phyloP scores from a whole-genome alignment of 2,888 invertebrate species.

The Drosophila picticornis region DNA sequence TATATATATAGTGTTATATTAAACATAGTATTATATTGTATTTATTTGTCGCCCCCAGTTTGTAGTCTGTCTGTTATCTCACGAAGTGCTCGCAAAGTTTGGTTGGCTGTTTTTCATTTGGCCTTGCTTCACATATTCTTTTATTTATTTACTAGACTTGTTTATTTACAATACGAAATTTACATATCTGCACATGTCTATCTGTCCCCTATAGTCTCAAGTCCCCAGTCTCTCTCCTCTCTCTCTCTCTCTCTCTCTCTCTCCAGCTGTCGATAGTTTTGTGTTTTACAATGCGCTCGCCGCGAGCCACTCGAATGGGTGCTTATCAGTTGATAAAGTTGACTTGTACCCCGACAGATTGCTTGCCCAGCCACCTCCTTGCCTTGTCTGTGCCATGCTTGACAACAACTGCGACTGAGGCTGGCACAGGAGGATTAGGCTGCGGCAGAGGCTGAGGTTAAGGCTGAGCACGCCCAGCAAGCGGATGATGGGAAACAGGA shows the following conservation, averaged over 20 bases:
- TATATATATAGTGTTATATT: background rate
- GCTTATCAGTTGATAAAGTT: constrained; percentile 46
- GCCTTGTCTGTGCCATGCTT: constrained; percentile 31
- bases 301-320: constrained; percentile 33
- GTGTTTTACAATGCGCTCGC: constrained; percentile 56
- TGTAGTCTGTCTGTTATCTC: background rate
- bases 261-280: constrained; percentile 62
- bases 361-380: background rate
- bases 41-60: background rate
- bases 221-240: constrained; percentile 29
- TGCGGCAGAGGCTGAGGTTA: background rate
- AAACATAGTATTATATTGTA: background rate
- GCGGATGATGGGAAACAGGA: background rate
- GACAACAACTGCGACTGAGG: constrained; percentile 33
- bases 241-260: constrained; percentile 9
- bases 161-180: background rate
- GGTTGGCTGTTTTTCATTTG: constrained; percentile 23
- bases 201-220: background rate
- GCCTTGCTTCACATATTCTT: constrained; percentile 36
- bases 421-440: background rate
- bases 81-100: constrained; percentile 38
- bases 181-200: background rate
- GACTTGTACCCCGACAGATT: constrained; percentile 16
- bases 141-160: constrained; percentile 49
- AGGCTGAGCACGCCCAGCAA: constrained; percentile 4